Base-by-base conservation (phyloP, 2,888 invertebrate species). In the Ormyrus thymus region DNA sequence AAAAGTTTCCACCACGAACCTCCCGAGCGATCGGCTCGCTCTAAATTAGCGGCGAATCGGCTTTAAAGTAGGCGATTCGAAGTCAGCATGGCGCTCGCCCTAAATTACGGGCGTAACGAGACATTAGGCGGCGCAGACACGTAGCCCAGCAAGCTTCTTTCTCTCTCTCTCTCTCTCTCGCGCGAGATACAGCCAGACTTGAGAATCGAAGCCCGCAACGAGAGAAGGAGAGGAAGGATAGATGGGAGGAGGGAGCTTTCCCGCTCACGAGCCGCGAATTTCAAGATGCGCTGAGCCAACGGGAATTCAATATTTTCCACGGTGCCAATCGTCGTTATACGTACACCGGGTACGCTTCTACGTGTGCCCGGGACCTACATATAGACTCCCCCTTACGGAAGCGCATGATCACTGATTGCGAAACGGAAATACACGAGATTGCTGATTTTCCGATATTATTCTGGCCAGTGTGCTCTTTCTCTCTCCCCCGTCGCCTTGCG, bases 101-200 rank as follows among this genome's bases (percentile, higher is more conserved):
- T 84, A 83, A 84, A 85, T 85, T 85, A 83, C 83, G 66, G 73
- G 83, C 81, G 83, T 84, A 86, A 85, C 82, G 84, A 85, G 84
- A 83, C 84, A 84, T 84, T 85, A 84, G 85, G 82, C 79, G 83
- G 82, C 82, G 82, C 84, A 81, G 83, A 84, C 84, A 84, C 85
- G 84, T 83, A 84, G 73, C 82, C 75, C 72, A 73, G 59, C 11
- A 13, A 59, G 61, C 1, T 55, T 46, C 29, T 56, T 50, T 11
- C 48, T 46, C 55, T 61, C 46, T 15, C 45, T 56, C n/a, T n/a
- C n/a, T n/a, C n/a, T n/a, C n/a, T n/a, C n/a, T n/a, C n/a, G 66
- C 8, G 66, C 7, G 7, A 2, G 69, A 11, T 15, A 46, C 8
- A 64, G 29, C 10, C 55, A 56, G 55, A 70, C 10, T 56, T 13